Evolutionary conservation across 2,113 vertebrate species (phyloP).

Genomic region (Pitta sordida): DNA sequence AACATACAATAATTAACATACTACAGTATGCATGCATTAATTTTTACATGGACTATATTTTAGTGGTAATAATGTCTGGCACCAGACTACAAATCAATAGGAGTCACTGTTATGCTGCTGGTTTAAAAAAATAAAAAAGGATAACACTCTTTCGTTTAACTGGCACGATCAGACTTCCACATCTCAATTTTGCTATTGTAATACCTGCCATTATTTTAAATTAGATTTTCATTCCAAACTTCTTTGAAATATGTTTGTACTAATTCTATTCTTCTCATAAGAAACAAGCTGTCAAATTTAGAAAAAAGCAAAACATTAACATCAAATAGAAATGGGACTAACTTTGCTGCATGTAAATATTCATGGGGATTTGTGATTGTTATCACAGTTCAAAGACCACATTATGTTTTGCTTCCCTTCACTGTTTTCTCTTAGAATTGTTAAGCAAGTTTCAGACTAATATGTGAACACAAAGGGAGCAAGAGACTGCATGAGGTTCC

Average conservation of each 20-base stretch:
- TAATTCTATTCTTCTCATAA: neutral
- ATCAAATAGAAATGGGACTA: neutral
- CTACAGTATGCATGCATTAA: slow-evolving; percentile 36
- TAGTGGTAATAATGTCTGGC: slow-evolving; percentile 34
- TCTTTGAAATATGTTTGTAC: neutral
- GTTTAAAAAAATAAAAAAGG: neutral
- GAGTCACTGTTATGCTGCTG: neutral
- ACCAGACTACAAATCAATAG: slow-evolving; percentile 54
- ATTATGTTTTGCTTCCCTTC: neutral
- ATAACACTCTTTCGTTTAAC: neutral
- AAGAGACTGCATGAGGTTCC: neutral
- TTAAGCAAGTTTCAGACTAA: neutral
- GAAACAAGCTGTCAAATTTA: neutral
- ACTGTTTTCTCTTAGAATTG: neutral
- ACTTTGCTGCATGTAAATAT: neutral
- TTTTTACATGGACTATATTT: slow-evolving; percentile 53
- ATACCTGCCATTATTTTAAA: neutral
- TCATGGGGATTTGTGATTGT: neutral
- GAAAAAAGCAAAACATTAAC: neutral
- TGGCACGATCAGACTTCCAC: neutral
- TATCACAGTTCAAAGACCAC: neutral
- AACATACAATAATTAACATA: slow-evolving; percentile 16
- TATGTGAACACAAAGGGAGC: neutral
- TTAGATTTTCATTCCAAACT: neutral
- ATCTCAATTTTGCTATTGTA: neutral